Evolutionary conservation across 92 coral and sea anemone genomes (phyloP), one percentile per base, ranked within the genome.

Genomic region (Porites cylindrica): DNA sequence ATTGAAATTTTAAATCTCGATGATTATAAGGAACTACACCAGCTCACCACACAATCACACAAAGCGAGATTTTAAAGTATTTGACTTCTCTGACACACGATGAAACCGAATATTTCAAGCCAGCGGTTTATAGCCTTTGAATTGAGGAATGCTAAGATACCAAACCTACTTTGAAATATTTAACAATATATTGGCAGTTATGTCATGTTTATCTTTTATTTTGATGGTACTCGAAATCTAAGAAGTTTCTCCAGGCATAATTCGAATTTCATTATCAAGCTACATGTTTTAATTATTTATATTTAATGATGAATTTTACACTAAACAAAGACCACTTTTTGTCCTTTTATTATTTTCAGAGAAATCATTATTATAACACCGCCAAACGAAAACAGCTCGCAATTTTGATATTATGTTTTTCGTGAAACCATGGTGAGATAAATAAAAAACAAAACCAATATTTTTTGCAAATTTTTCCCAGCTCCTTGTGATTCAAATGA

Each of bases 391-490:
- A 62, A 62, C 66, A 18, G 13, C 66, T 71, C 76, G 54, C 17
- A 4, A 7, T 1, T 10, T 10, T 4, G 17, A 18, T 75, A 19
- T 62, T 3, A 54, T 53, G 21, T 53, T 75, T 4, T 13, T 10
- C 18, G 18, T 8, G 78, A 75, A 70, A 81, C 85, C 85, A 81
- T 70, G 54, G 86, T 43, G 78, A 70, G 56, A 16, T 60, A 18
- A n/a, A 1, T 10, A 38, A 38, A 82, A 82, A 82, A 82, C 86
- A 82, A 26, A 38, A 67, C 58, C 78, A 71, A 82, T 82, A 82
- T 71, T 59, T 26, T 4, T 6, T 53, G 47, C 70, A 19, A 17
- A 58, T 68, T 70, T 81, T 70, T 6, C 13, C 68, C 6, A 1
- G 10, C 68, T 29, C n/a, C 77, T 82, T 70, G 69, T 67, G 62